A percentile compares a stretch with the other conserved stretches of the same genome.
phyloP scores from a whole-genome alignment of 1,140 invertebrate genomes.

The Carposina sasakii region DNA sequence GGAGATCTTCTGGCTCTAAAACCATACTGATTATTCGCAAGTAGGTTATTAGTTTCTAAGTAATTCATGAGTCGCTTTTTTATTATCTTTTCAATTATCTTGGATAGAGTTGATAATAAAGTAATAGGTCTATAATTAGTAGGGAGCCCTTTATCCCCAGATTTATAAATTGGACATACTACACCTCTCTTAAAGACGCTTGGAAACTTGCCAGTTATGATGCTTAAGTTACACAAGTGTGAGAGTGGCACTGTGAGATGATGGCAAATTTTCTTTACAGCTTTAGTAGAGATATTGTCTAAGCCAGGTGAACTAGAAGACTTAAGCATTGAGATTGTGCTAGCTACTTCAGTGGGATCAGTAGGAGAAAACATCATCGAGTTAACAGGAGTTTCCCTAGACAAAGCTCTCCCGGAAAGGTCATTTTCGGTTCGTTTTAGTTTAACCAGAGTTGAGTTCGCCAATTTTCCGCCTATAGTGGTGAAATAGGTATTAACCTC shows the following conservation, averaged over 20 bases:
- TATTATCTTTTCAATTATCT: not conserved
- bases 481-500: constrained; percentile 16
- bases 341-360: too few relatives aligned
- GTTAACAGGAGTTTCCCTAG: too few relatives aligned
- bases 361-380: too few relatives aligned
- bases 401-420: too few relatives aligned
- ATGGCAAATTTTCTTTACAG: too few relatives aligned
- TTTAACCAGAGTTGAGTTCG: too few relatives aligned
- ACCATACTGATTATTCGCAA: not conserved
- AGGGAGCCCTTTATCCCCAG: not conserved
- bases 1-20: not conserved
- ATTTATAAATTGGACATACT: not conserved
- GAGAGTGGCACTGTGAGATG: too few relatives aligned
- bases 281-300: too few relatives aligned
- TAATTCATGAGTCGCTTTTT: not conserved
- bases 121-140: not conserved
- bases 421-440: too few relatives aligned
- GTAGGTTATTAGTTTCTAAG: not conserved
- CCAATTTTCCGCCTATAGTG: too few relatives aligned
- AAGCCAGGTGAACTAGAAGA: too few relatives aligned
- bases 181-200: not conserved
- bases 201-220: not conserved
- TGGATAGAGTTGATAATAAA: not conserved
- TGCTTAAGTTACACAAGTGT: not conserved
- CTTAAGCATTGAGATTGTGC: too few relatives aligned